A percentile compares a stretch with the other conserved stretches of the same genome.
phyloP scores from a whole-genome alignment of 1,140 invertebrate genomes.

The Euura saliciscinereae region DNA sequence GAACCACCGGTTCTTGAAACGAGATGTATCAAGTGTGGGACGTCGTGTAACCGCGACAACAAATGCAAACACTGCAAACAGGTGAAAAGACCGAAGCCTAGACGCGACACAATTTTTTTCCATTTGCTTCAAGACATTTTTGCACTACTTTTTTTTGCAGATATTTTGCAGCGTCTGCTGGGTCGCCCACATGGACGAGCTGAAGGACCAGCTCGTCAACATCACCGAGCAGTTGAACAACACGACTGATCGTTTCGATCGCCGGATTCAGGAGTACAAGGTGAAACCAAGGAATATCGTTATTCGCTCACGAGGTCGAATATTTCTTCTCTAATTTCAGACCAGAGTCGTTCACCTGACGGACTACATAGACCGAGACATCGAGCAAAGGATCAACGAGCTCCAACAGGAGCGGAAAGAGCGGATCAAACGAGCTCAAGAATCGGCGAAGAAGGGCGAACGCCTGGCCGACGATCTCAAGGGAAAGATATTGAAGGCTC shows the following conservation, averaged over 20 bases:
- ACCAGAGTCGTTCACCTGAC: constrained; percentile 28
- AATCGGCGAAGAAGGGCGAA: constrained; percentile 20
- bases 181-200: constrained; percentile 62
- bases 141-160: constrained; percentile 40
- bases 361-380: constrained; percentile 34
- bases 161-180: constrained; percentile 65
- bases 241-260: constrained; percentile 54
- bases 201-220: constrained; percentile 60
- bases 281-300: constrained; percentile 34
- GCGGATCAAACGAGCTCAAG: constrained; percentile 25
- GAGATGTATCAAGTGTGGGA: constrained; percentile 55
- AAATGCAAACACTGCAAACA: constrained; percentile 64
- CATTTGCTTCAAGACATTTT: too few relatives aligned
- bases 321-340: constrained; percentile 12
- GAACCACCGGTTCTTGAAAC: constrained; percentile 27
- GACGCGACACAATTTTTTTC: neutral
- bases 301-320: neutral
- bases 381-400: constrained; percentile 33
- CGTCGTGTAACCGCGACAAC: constrained; percentile 54
- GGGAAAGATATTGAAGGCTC: constrained; percentile 15
- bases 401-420: constrained; percentile 31
- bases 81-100: constrained; percentile 42
- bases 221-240: constrained; percentile 61
- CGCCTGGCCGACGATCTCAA: constrained; percentile 23
- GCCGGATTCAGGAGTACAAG: constrained; percentile 63